Evolutionary conservation across 1,140 invertebrate genomes (phyloP), one percentile per base, ranked within the genome.

Genomic region (Zophobas atratus): DNA sequence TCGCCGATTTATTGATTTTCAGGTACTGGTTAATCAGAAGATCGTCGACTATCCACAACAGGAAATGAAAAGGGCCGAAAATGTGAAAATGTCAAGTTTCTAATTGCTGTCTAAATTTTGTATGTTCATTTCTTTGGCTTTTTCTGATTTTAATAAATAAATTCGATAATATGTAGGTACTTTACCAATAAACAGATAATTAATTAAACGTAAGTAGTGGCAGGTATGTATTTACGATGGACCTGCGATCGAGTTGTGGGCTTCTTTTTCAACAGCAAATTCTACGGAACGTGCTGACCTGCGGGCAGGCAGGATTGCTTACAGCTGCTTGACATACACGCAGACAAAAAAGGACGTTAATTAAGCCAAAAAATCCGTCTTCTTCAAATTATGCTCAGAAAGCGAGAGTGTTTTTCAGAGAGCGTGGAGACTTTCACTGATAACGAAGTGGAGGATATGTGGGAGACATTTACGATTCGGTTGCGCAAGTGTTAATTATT

Each of bases 291-390:
- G 60, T 46, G 60, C 38, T 41, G 36, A 43, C 60, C 60, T 41
- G 60, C 60, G 39, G 60, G 39, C 60, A 67, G 4, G 60, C 60
- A 20, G 39, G 60, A 67, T 67, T 43, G 60, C 60, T 67, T 39
- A 67, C 60, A 67, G 38, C 60, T 67, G 60, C 60, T 67, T 67
- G 60, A 46, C 60, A 41, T 20, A 5, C 20, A 20, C 6, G 60
- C 39, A 67, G 60, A 67, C 60, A 67, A 67, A 67, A 67, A 67
- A 67, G 33, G 60, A 67, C 39, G 33, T 67, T 43, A 67, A 43
- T 67, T n/a, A 67, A 43, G 20, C 39, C 3, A 67, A 67, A 67
- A 67, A 67, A 67, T 8, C 32, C 1, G 55, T 3, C 55, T 35
- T 67, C 41, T 67, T 46, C 39, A 67, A 67, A 67, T 67, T 67